phyloP scores from a whole-genome alignment of 1,140 invertebrate species.

The silkworm (Bombyx mori) region ASM3026992v2 NC_085112.1:9312001-9312500 shows the following conservation, averaged over 20 bases:
- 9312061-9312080: not conserved
- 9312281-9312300: conserved; percentile 73
- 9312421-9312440: conserved; percentile 88
- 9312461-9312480: conserved; percentile 34
- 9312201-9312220: conserved; percentile 78
- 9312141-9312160: conserved; percentile 78
- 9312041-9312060: not conserved
- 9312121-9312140: conserved; percentile 84
- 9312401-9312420: conserved; percentile 84
- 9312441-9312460: conserved; percentile 95
- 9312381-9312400: conserved; percentile 82
- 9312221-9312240: conserved; percentile 89
- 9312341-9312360: conserved; percentile 82
- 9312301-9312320: conserved; percentile 72
- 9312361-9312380: conserved; percentile 90
- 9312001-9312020: too few species aligned
- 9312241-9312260: conserved; percentile 85
- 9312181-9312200: conserved; percentile 71
- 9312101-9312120: conserved; percentile 63
- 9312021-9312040: too few species aligned
- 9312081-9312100: conserved; percentile 15
- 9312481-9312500: too few species aligned
- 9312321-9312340: conserved; percentile 77
- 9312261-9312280: conserved; percentile 81
- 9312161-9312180: conserved; percentile 83